A percentile compares a stretch with the other conserved stretches of the same genome.
These are phyloP conservation scores for Pyrgilauda ruficollis DNA, from an alignment of 2,113 vertebrate species.

Conservation along the genomic window DNA sequence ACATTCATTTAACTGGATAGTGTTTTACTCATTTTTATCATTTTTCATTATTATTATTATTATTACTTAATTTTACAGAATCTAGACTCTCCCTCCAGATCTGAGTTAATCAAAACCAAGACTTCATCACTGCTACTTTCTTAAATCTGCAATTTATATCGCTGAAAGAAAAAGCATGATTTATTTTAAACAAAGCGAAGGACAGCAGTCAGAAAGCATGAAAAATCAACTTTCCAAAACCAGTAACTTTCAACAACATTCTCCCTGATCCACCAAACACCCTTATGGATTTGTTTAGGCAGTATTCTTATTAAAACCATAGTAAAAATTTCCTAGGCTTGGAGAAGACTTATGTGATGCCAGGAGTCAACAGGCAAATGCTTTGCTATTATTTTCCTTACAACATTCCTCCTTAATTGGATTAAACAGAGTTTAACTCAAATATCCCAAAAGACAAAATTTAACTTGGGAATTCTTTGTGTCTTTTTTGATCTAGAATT, in stretches of 20 bases:
- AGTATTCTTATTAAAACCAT: not conserved
- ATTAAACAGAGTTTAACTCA: not conserved
- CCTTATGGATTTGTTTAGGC: not conserved
- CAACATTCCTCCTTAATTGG: not conserved
- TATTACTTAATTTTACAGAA: not conserved
- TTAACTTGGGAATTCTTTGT: not conserved
- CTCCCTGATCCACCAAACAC: not conserved
- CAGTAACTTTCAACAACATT: not conserved
- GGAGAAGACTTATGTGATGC: not conserved
- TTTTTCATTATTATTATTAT: not conserved
- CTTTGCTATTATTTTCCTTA: not conserved
- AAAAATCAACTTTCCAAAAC: not conserved
- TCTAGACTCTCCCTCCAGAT: constrained; percentile 5
- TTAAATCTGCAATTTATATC: constrained; percentile 47
- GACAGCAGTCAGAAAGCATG: not conserved
- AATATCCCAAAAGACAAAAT: not conserved
- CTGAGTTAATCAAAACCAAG: constrained; percentile 21
- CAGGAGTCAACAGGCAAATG: not conserved
- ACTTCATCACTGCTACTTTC: not conserved
- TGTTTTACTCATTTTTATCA: not conserved
- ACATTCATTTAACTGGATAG: constrained; percentile 23
- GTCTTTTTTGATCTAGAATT: not conserved
- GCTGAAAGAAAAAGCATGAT: constrained; percentile 17
- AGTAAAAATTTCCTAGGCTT: not conserved
- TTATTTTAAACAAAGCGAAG: not conserved